Base-by-base conservation (phyloP, 2,113 vertebrate species). In the Apeltes quadracus region DNA sequence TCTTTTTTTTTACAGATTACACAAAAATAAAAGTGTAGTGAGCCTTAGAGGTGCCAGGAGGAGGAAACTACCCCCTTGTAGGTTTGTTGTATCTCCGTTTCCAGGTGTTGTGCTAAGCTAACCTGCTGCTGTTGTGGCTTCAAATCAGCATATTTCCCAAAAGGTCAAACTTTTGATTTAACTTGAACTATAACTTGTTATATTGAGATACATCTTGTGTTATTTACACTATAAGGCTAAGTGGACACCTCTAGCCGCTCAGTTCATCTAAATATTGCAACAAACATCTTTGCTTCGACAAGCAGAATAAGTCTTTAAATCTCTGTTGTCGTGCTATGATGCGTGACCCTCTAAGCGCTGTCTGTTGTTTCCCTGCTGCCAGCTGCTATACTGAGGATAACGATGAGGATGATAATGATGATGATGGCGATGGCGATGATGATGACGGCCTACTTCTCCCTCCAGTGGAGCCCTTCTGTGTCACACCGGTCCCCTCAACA, bases 381-480 rank as follows among this genome's bases (percentile, higher is more conserved):
- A 68, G 82, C 77, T 78, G 82, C 80, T 65, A 70, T 55, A 44
- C 43, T 57, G 66, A 32, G 38, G 59, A 76, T 78, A 78, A 73
- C 15, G 62, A 46, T 74, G 86, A 71, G 13, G 62, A 50, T 81
- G 86, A 73, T 18, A 55, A 44, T 79, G 86, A 13, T 23, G 86
- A 71, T 15, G 62, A 50, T 81, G 86, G 71, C 18, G 59, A 44
- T 81, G 86, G 5, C 13, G 22, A 23, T 22, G 46, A 5, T 48
- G 46, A 73, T n/a, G 62, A 43, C 79, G 85, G 76, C 82, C 82
- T 85, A 84, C 72, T 88, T 81, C 72, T 78, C 46, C 75, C 75
- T 73, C 75, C 65, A 69, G 53, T 15, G 44, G 77, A 86, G 70
- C 83, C 74, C 79, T 74, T 80, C 64, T 77, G 72, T 36, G 79